Conservation (phyloP, 2,888 invertebrate species). For the Theodoxus fluviatilis region DNA sequence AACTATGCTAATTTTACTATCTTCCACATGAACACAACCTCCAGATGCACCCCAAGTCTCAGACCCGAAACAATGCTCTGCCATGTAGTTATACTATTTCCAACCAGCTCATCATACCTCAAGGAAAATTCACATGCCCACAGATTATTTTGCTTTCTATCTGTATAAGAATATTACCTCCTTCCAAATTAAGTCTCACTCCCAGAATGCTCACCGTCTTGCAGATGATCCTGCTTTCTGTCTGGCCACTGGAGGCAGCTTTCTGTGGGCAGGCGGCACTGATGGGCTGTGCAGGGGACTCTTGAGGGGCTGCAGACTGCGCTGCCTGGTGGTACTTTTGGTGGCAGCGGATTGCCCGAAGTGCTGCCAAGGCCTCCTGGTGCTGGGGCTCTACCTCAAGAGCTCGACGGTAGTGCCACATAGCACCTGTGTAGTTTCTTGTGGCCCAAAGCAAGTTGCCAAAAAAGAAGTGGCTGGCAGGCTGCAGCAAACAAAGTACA, state of each 20-base stretch:
- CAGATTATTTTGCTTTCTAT: too few relatives aligned
- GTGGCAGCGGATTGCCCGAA: constrained; percentile 61
- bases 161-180: too few relatives aligned
- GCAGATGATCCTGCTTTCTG: constrained; percentile 60
- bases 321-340: constrained; percentile 57
- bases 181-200: too few relatives aligned
- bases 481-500: constrained; percentile 66
- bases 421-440: constrained; percentile 68
- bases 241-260: constrained; percentile 32
- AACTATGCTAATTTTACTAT: too few relatives aligned
- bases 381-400: constrained; percentile 56
- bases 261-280: constrained; percentile 37
- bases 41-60: too few relatives aligned
- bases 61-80: too few relatives aligned
- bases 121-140: too few relatives aligned
- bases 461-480: constrained; percentile 76
- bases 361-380: constrained; percentile 51
- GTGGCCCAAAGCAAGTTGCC: constrained; percentile 73
- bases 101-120: too few relatives aligned
- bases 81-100: too few relatives aligned
- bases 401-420: constrained; percentile 60
- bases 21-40: too few relatives aligned
- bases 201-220: constrained; percentile 49
- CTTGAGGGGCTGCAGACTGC: constrained; percentile 54
- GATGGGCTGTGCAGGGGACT: constrained; percentile 39